Evolutionary conservation across 1,140 invertebrate genomes (phyloP).

Genomic region (Caenorhabditis inopinata): DNA sequence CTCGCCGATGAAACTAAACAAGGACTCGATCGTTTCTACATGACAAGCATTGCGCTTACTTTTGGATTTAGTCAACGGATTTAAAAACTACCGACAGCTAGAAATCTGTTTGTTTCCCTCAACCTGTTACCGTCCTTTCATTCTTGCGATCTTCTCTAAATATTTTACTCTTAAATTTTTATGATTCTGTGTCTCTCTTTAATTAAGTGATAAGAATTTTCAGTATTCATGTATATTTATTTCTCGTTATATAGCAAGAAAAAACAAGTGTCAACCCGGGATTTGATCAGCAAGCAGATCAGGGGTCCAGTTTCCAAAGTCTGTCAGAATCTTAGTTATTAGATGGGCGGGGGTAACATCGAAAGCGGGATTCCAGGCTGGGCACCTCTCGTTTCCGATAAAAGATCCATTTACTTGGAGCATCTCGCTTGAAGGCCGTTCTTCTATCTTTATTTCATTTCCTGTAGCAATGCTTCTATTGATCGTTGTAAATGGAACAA

Average conservation of each 20-base stretch:
- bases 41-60: conserved; percentile 68
- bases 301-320: conserved; percentile 73
- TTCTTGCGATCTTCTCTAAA: background rate
- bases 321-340: conserved; percentile 88
- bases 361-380: conserved; percentile 97
- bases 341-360: conserved; percentile 92
- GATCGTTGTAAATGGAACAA: conserved; percentile 84
- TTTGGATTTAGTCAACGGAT: conserved; percentile 68
- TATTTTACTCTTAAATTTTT: background rate
- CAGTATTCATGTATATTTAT: no score
- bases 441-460: conserved; percentile 86
- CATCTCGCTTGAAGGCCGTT: conserved; percentile 84
- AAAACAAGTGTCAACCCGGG: background rate
- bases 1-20: conserved; percentile 61
- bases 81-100: no score
- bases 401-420: conserved; percentile 78
- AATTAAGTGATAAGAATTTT: no score
- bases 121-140: no score
- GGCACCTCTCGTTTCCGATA: conserved; percentile 74
- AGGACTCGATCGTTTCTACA: conserved; percentile 69
- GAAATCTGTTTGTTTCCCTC: no score
- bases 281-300: conserved; percentile 31
- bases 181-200: background rate
- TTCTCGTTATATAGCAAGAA: no score
- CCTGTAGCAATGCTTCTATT: conserved; percentile 80